These are phyloP conservation scores for Grus americana DNA, from an alignment of 2,113 vertebrate species.

Conservation along the genomic window DNA sequence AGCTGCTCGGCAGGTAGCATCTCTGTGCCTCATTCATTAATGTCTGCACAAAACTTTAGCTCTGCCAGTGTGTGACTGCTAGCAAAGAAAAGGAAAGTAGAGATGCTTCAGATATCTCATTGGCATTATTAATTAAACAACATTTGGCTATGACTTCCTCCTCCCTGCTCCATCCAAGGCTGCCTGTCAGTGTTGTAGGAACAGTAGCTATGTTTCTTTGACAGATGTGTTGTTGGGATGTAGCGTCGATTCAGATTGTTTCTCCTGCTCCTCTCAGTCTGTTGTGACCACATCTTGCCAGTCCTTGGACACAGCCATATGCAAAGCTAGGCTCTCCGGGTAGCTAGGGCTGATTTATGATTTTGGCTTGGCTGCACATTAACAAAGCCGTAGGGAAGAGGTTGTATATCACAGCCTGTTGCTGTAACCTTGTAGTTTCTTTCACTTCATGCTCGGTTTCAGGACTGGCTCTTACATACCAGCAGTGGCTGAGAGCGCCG, in stretches of 20 bases:
- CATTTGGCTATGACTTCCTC: background rate
- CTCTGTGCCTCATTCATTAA: background rate
- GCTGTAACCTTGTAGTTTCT: background rate
- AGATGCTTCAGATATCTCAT: background rate
- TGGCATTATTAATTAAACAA: background rate
- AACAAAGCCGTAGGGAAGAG: background rate
- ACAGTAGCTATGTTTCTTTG: background rate
- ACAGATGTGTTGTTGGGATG: background rate
- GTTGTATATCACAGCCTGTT: background rate
- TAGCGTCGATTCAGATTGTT: rapidly evolving
- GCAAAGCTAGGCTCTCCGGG: background rate
- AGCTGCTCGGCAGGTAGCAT: background rate
- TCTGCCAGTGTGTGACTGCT: background rate
- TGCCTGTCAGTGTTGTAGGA: background rate
- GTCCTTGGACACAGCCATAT: background rate
- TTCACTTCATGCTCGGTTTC: background rate
- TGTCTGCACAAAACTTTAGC: background rate
- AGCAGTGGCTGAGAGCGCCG: background rate
- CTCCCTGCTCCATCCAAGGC: background rate
- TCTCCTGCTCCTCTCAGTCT: background rate
- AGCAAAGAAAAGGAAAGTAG: background rate
- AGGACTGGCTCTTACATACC: background rate
- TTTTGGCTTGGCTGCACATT: background rate
- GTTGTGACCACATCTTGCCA: background rate
- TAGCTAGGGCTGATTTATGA: background rate